Evolutionary conservation across 2,113 vertebrate species (phyloP), one percentile per base, ranked within the genome.

Genomic region (Eulemur macaco): DNA sequence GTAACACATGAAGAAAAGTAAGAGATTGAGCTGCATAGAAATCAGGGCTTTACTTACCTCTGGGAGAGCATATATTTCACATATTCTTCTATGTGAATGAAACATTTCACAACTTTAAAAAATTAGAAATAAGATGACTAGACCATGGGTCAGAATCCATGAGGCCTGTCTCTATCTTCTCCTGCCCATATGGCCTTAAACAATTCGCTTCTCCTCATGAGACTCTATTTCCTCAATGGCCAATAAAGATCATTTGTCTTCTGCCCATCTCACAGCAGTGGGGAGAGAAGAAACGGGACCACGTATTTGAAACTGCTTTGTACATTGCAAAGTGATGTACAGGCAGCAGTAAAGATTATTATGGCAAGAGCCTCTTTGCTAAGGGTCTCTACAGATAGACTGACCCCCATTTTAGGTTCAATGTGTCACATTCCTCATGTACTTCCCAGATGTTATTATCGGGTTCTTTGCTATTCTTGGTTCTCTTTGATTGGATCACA

Each of bases 401-500:
- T 8, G 20, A 73, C 18, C 56, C 31, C 63, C 69, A 34, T 27
- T 58, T 76, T 23, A 86, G 66, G 54, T 76, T 68, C 80, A 50
- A 9, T 14, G 14, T 87, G 81, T 84, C 88, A 89, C 91, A 89
- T 76, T 82, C 81, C 47, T 80, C 52, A 5, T 78, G 42, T 63
- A 50, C 18, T 90, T 97, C 88, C 69, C 95, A 90, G 80, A 92
- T 77, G 45, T 5, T 25, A 63, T 42, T 47, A 63, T 80, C 34
- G 31, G 77, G 39, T 66, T 91, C 45, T 60, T 54, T 87, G 71
- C 78, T 93, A 88, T 95, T 93, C 64, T 96, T 90, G 78, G 77
- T 63, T 92, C 73, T 58, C 92, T 96, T 88, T 94, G 89, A 92
- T 84, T 93, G 83, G 60, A 89, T 60, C 58, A 45, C 73, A 95